A percentile compares a stretch with the other conserved stretches of the same genome.
Evolutionary conservation across 2,888 invertebrate genomes (phyloP).

Genomic region (Quadroppia sp.): DNA sequence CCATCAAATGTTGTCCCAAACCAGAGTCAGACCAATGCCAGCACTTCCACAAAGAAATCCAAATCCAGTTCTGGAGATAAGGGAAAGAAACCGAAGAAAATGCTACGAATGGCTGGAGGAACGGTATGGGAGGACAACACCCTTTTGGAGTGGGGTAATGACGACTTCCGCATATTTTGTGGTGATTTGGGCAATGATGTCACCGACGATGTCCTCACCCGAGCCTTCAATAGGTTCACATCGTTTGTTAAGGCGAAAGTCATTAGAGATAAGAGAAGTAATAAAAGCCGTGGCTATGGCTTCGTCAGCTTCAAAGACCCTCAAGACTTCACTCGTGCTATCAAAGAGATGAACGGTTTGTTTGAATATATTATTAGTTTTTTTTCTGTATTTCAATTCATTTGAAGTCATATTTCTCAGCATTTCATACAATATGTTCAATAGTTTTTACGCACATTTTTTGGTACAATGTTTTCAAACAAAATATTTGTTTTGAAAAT

Average conservation of each 20-base stretch:
- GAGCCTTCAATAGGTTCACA: slow-evolving; percentile 89
- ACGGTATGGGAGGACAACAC: slow-evolving; percentile 94
- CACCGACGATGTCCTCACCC: slow-evolving; percentile 90
- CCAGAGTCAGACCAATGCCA: neutral
- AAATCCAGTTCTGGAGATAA: slow-evolving; percentile 46
- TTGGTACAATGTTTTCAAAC: no score
- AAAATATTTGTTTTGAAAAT: no score
- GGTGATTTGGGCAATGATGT: slow-evolving; percentile 99
- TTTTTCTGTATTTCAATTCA: neutral
- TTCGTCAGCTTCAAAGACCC: slow-evolving; percentile 98
- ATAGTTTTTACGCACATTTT: no score
- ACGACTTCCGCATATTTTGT: slow-evolving; percentile 97
- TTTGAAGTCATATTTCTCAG: no score
- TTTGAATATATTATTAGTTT: slow-evolving; percentile 10
- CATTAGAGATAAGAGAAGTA: slow-evolving; percentile 89
- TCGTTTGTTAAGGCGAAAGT: slow-evolving; percentile 94
- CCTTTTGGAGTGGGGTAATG: slow-evolving; percentile 93
- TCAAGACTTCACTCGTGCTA: slow-evolving; percentile 93
- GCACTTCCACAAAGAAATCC: slow-evolving; percentile 17
- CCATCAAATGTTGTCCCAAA: slow-evolving; percentile 4
- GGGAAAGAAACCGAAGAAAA: slow-evolving; percentile 63
- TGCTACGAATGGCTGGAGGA: slow-evolving; percentile 86
- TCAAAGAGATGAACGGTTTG: slow-evolving; percentile 99
- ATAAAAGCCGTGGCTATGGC: slow-evolving; percentile 98
- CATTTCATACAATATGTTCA: no score